These are phyloP conservation scores for Macropus fuliginosus DNA, from an alignment of 2,797 vertebrate genomes.

Conservation along the genomic window DNA sequence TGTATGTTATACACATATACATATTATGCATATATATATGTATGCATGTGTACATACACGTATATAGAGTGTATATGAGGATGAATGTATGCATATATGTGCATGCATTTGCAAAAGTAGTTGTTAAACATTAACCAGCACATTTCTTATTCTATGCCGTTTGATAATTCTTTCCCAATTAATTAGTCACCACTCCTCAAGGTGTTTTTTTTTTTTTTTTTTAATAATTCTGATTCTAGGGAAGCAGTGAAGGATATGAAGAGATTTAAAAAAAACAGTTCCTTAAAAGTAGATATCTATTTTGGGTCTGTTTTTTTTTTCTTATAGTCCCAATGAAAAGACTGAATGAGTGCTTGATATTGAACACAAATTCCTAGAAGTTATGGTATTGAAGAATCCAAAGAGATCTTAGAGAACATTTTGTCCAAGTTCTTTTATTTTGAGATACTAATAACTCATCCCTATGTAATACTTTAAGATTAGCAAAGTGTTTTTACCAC, in stretches of 20 bases:
- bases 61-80: neutral
- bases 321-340: neutral
- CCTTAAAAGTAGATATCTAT: neutral
- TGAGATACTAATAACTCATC: neutral
- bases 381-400: neutral
- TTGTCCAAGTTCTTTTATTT: neutral
- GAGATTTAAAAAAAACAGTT: neutral
- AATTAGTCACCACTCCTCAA: neutral
- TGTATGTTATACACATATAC: neutral
- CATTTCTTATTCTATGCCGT: neutral
- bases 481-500: neutral
- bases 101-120: neutral
- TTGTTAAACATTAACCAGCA: neutral
- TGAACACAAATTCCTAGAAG: neutral
- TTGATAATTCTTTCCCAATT: neutral
- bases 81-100: neutral
- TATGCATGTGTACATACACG: too few relatives aligned
- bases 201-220: too few relatives aligned
- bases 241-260: neutral
- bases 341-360: neutral
- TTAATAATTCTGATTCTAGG: neutral
- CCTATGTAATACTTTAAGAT: neutral
- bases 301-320: neutral
- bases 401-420: neutral
- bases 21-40: neutral